Evolutionary conservation across 2,888 invertebrate species (phyloP).

Genomic region (Metalampra italica): DNA sequence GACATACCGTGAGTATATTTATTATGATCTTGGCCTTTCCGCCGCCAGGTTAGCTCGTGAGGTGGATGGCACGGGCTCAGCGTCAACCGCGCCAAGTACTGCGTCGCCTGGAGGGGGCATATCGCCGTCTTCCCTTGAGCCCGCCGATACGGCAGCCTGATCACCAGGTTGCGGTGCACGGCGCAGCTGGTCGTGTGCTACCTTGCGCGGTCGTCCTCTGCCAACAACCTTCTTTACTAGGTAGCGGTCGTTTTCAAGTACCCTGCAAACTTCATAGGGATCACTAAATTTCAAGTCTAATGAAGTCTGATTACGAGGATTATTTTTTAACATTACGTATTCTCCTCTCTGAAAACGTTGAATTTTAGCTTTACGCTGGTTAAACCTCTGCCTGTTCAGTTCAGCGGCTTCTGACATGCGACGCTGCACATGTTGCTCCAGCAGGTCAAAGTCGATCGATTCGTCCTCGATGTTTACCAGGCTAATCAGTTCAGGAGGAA

Average conservation of each 20-base stretch:
- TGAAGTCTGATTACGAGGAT: constrained; percentile 19
- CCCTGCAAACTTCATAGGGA: constrained; percentile 15
- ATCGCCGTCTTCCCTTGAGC: too few species aligned
- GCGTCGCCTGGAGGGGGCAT: too few species aligned
- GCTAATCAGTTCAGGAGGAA: constrained; percentile 17
- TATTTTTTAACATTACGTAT: constrained; percentile 21
- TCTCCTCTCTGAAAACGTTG: constrained; percentile 13
- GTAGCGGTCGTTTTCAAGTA: constrained; percentile 20
- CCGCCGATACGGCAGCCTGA: constrained; percentile 4
- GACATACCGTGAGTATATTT: too few species aligned
- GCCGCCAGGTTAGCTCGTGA: too few species aligned
- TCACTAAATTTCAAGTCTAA: constrained; percentile 19
- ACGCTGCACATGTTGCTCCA: not conserved
- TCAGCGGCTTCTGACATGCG: not conserved
- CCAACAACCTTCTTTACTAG: constrained; percentile 16
- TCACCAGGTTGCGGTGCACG: constrained; percentile 16
- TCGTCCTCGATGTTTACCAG: constrained; percentile 14
- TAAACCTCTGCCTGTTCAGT: constrained; percentile 16
- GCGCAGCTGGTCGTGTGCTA: constrained; percentile 20
- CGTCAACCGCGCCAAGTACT: too few species aligned
- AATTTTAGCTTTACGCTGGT: constrained; percentile 12
- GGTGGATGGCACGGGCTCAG: too few species aligned
- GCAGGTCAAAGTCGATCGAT: constrained; percentile 10
- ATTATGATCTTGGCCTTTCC: too few species aligned
- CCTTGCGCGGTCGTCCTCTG: constrained; percentile 19